Evolutionary conservation across 2,113 vertebrate genomes (phyloP), one percentile per base, ranked within the genome.

Genomic region (Pyrgilauda ruficollis): DNA sequence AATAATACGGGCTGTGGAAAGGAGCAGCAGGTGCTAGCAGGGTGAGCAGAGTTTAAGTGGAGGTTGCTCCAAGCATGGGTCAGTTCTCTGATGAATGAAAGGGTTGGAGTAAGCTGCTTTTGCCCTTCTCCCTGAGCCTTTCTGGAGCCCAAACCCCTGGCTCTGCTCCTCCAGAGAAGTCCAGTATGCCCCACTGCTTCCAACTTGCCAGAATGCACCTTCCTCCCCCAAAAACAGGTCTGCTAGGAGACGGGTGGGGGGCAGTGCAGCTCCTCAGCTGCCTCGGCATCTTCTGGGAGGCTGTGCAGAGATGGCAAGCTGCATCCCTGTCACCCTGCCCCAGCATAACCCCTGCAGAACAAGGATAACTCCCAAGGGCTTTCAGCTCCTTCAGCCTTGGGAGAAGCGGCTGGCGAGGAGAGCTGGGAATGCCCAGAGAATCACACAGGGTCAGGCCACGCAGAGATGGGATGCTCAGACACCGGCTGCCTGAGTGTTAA

Each of bases 171-270:
- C 49, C 52, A n/a, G 49, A 79, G 78, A 23, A 43, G 49, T 3
- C 8, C 0, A 1, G 56, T n/a, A 11, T 50, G 52, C 7, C 64
- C 55, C n/a, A 31, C 16, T 2, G 1, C 28, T 52, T 58, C 23
- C 0, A 2, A 0, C 24, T 85, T 52, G 41, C 33, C 0, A 4
- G 41, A 19, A 37, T 15, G 31, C 0, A 1, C 47, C 33, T 35
- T 46, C 4, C 5, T 2, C 41, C 15, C 21, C 33, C 26, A 14
- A 37, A 37, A 37, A 37, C 11, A 19, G 44, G 7, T 19, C 46
- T 58, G 50, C 0, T 0, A 49, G 63, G 47, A 62, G 53, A 30
- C 18, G 1, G 11, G 3, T 23, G 4, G 13, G 37, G 46, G 28
- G 19, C 3, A 9, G 12, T 30, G 15, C 63, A 77, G 64, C 44